phyloP scores from a whole-genome alignment of 2,113 vertebrate genomes.

The Melanostigma gelatinosum region DNA sequence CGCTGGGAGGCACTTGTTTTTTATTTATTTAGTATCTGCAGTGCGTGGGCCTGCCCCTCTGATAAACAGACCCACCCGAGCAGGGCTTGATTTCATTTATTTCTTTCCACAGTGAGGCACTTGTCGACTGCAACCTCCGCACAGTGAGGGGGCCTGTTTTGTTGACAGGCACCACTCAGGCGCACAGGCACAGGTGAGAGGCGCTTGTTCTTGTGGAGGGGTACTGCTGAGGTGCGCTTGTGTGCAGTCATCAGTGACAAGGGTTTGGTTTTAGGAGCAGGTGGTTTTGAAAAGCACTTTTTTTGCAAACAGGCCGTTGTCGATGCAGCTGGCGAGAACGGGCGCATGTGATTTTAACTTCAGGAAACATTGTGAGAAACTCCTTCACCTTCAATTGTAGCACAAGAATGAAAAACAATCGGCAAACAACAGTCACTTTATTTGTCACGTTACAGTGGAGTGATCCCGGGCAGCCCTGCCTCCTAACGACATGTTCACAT shows the following conservation, averaged over 20 bases:
- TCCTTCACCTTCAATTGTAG: neutral
- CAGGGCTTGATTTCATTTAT: constrained; percentile 38
- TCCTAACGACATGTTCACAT: neutral
- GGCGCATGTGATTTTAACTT: too few species aligned
- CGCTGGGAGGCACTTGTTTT: constrained; percentile 23
- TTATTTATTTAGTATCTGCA: constrained; percentile 25
- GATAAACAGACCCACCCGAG: constrained; percentile 45
- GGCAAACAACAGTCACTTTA: neutral
- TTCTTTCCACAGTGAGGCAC: constrained; percentile 18
- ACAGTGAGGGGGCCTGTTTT: constrained; percentile 47
- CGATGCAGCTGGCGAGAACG: neutral
- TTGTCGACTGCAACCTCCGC: constrained; percentile 37
- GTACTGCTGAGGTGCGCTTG: constrained; percentile 22
- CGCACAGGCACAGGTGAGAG: constrained; percentile 40
- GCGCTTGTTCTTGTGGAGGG: constrained; percentile 34
- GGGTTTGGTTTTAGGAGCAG: constrained; percentile 22
- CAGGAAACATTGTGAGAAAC: neutral
- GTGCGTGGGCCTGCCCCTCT: constrained; percentile 9
- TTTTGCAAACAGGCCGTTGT: neutral
- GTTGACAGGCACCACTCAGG: constrained; percentile 56
- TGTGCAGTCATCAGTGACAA: constrained; percentile 6
- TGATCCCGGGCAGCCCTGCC: neutral
- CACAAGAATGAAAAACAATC: neutral
- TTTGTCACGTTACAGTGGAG: neutral
- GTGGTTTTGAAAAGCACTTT: neutral